Evolutionary conservation across 2,113 vertebrate species (phyloP).

Genomic region (Petroica traversi): DNA sequence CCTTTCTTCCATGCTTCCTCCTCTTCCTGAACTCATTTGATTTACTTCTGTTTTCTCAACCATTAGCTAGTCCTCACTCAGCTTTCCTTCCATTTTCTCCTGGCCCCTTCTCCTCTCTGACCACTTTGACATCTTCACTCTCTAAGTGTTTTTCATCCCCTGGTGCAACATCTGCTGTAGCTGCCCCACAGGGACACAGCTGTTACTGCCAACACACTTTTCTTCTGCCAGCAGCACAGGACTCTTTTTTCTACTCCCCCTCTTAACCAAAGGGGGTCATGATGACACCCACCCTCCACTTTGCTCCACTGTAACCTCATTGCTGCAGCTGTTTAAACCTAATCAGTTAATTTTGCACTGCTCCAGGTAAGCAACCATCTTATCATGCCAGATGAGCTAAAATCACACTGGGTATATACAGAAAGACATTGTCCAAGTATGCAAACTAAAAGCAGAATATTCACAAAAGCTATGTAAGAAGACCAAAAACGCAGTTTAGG

Average conservation of each 20-base stretch:
- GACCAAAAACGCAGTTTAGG: neutral
- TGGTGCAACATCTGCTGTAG: neutral
- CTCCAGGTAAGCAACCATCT: neutral
- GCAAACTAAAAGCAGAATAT: neutral
- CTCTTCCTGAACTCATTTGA: neutral
- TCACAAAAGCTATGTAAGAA: neutral
- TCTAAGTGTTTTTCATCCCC: neutral
- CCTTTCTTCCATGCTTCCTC: neutral
- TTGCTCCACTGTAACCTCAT: neutral
- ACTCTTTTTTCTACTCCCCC: neutral
- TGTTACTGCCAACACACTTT: rapidly evolving
- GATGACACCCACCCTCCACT: rapidly evolving
- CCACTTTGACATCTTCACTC: neutral
- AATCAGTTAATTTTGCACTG: neutral
- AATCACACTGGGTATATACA: neutral
- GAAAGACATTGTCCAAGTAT: neutral
- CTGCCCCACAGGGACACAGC: rapidly evolving
- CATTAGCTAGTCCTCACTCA: neutral
- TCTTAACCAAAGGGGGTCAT: neutral
- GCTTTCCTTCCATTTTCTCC: neutral
- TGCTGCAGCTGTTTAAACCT: neutral
- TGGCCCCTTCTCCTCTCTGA: neutral
- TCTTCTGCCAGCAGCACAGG: neutral
- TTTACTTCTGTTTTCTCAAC: neutral
- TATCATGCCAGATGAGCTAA: neutral